A percentile compares a stretch with the other conserved stretches of the same genome.
phyloP scores from a whole-genome alignment of 2,797 vertebrate species.

The Lutjanus campechanus region DNA sequence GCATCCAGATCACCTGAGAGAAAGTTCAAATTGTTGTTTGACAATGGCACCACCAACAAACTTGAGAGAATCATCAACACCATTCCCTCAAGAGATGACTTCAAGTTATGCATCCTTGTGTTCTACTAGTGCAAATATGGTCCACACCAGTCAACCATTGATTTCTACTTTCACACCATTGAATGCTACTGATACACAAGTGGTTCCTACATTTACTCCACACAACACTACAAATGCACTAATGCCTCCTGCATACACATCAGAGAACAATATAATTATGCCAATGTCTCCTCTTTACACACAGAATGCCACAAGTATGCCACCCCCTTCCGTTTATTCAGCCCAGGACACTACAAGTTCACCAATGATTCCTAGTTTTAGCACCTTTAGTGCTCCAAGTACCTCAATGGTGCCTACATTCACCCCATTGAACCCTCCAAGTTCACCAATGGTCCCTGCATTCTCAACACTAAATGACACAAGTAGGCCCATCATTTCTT shows the following conservation, averaged over 20 bases:
- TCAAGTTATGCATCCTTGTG: slow-evolving; percentile 66
- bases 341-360: slow-evolving; percentile 61
- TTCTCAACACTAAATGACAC: slow-evolving; percentile 69
- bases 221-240: slow-evolving; percentile 73
- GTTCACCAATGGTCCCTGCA: slow-evolving; percentile 56
- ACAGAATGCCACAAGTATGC: slow-evolving; percentile 58
- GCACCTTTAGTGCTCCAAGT: slow-evolving; percentile 64
- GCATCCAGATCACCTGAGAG: slow-evolving; percentile 64
- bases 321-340: slow-evolving; percentile 54
- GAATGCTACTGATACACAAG: slow-evolving; percentile 79
- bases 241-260: slow-evolving; percentile 68
- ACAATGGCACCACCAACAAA: slow-evolving; percentile 36
- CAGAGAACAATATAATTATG: slow-evolving; percentile 68
- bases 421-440: slow-evolving; percentile 65
- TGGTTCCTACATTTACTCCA: slow-evolving; percentile 79
- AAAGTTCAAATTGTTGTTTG: slow-evolving; percentile 66
- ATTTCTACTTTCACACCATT: slow-evolving; percentile 74
- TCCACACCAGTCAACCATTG: slow-evolving; percentile 59
- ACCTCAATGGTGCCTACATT: slow-evolving; percentile 78
- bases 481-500: slow-evolving; percentile 64
- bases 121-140: slow-evolving; percentile 63
- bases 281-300: slow-evolving; percentile 69
- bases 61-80: slow-evolving; percentile 45
- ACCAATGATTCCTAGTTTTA: slow-evolving; percentile 67
- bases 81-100: slow-evolving; percentile 67